phyloP scores from a whole-genome alignment of 2,113 vertebrate species.

The Silurus glanis region DNA sequence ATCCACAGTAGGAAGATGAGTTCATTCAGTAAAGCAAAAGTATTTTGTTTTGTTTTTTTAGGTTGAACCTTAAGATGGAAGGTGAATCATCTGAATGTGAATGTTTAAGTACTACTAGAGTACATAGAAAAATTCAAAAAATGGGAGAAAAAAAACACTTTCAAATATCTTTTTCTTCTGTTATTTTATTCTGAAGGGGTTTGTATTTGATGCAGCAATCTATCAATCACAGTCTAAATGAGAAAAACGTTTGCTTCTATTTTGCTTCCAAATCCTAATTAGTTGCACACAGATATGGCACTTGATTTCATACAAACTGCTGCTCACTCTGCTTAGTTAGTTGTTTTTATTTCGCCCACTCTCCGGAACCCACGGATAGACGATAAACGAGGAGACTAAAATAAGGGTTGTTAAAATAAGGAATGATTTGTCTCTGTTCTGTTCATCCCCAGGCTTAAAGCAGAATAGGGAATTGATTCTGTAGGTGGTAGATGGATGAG shows the following conservation, averaged over 20 bases:
- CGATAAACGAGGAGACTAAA: conserved; percentile 20
- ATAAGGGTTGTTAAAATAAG: conserved; percentile 36
- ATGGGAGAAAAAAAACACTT: background rate
- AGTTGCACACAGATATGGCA: background rate
- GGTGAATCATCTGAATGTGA: background rate
- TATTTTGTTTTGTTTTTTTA: background rate
- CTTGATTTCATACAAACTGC: background rate
- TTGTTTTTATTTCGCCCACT: conserved; percentile 3
- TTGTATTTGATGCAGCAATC: background rate
- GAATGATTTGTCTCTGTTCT: conserved; percentile 30
- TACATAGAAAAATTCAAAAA: background rate
- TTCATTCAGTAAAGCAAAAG: background rate
- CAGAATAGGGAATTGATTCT: conserved; percentile 36
- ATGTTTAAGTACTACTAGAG: background rate
- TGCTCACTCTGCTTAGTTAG: background rate
- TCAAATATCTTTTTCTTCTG: background rate
- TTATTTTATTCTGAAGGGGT: background rate
- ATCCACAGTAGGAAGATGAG: background rate
- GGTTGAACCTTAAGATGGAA: no score
- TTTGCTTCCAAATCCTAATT: background rate
- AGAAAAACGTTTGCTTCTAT: background rate
- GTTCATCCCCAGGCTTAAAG: conserved; percentile 18
- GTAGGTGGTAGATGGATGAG: conserved; percentile 30
- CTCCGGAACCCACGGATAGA: background rate
- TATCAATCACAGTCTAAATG: conserved; percentile 1